Conservation (phyloP, 2,888 invertebrate genomes). For the Hypomecis atomaria region DNA sequence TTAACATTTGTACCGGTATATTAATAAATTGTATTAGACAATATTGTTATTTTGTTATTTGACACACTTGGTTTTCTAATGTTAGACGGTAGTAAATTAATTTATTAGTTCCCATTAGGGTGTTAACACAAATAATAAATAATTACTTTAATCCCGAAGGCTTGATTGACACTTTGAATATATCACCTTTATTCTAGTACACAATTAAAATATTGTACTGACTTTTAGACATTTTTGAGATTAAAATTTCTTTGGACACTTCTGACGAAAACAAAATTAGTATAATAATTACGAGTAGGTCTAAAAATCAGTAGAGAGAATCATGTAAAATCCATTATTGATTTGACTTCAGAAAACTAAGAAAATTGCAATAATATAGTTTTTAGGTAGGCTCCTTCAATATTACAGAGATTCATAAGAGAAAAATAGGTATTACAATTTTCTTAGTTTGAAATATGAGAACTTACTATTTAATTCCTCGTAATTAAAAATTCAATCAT, state of each 20-base stretch:
- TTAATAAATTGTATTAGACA: slow-evolving; percentile 62
- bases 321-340: not conserved
- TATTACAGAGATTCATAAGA: not conserved
- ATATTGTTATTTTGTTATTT: slow-evolving; percentile 70
- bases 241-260: too few species aligned
- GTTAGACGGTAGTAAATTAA: slow-evolving; percentile 51
- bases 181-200: slow-evolving; percentile 51
- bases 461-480: slow-evolving; percentile 11
- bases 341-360: not conserved
- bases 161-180: slow-evolving; percentile 83
- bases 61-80: slow-evolving; percentile 47
- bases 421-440: too few species aligned
- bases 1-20: slow-evolving; percentile 61
- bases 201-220: slow-evolving; percentile 41
- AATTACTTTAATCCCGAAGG: slow-evolving; percentile 54
- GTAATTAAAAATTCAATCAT: slow-evolving; percentile 3
- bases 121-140: slow-evolving; percentile 65
- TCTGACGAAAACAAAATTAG: not conserved
- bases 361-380: slow-evolving; percentile 7
- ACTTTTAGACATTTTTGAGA: slow-evolving; percentile 33
- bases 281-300: slow-evolving; percentile 24
- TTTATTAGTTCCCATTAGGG: slow-evolving; percentile 60
- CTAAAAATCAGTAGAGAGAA: slow-evolving; percentile 39
- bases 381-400: not conserved
- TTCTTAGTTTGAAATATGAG: not conserved